Conservation (phyloP, 2,888 invertebrate genomes). For the Watsonalla cultraria region DNA sequence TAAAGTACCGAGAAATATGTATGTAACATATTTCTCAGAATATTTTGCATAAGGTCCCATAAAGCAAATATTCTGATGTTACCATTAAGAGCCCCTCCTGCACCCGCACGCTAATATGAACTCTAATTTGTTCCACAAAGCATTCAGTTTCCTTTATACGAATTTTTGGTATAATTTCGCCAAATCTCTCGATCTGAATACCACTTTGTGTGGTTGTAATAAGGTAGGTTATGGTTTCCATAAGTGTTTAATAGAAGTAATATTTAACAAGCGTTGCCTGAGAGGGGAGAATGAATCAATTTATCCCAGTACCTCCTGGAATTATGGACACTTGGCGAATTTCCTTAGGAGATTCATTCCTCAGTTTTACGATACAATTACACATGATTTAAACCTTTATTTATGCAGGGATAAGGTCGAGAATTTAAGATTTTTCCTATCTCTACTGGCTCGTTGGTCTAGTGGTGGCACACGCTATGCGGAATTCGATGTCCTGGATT, state of each 20-base stretch:
- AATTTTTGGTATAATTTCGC: conserved; percentile 10
- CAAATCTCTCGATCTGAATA: neutral
- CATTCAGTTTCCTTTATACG: conserved; percentile 8
- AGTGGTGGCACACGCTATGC: too few species aligned
- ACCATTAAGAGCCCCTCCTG: neutral
- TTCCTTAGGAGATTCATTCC: conserved; percentile 20
- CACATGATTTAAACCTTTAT: neutral
- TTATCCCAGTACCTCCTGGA: conserved; percentile 22
- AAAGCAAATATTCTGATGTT: neutral
- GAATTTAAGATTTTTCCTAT: neutral
- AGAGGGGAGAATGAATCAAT: conserved; percentile 47
- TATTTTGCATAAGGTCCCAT: neutral
- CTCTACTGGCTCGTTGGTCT: too few species aligned
- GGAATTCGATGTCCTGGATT: too few species aligned
- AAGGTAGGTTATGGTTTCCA: neutral
- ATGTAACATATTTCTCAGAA: conserved; percentile 21
- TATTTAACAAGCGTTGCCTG: conserved; percentile 21
- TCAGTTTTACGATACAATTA: neutral
- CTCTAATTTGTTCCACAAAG: conserved; percentile 6
- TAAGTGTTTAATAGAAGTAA: conserved; percentile 2
- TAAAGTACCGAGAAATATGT: too few species aligned
- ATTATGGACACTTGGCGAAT: conserved; percentile 19
- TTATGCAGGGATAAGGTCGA: neutral
- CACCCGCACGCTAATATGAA: conserved; percentile 4
- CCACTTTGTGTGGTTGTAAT: neutral